Evolutionary conservation across 2,888 invertebrate genomes (phyloP).

Genomic region (Danaus chrysippus): DNA sequence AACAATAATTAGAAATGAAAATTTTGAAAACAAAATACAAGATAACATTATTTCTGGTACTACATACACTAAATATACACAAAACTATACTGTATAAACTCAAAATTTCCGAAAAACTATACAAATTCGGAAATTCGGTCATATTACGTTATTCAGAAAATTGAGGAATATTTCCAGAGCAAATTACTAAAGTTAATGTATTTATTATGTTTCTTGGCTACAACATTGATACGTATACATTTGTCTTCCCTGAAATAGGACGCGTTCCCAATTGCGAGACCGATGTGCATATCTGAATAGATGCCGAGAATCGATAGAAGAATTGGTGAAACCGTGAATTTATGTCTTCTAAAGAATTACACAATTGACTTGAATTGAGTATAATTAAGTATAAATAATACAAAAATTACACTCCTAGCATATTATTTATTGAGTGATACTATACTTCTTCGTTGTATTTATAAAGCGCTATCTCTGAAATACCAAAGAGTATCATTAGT

Average conservation of each 20-base stretch:
- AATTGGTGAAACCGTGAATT: constrained; percentile 36
- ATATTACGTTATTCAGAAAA: constrained; percentile 2
- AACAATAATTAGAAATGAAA: too few relatives aligned
- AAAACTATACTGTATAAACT: not conserved
- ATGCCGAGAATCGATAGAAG: constrained; percentile 38
- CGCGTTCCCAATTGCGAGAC: constrained; percentile 31
- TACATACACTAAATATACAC: not conserved
- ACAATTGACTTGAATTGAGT: constrained; percentile 31
- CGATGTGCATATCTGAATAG: constrained; percentile 38
- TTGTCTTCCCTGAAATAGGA: constrained; percentile 29
- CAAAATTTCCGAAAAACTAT: not conserved
- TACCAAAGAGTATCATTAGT: constrained; percentile 9
- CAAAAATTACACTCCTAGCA: constrained; percentile 9
- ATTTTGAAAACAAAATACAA: too few relatives aligned
- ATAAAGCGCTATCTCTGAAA: not conserved
- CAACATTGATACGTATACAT: constrained; percentile 29
- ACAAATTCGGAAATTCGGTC: not conserved
- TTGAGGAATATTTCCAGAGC: constrained; percentile 1
- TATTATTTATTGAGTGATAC: not conserved
- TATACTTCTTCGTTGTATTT: not conserved
- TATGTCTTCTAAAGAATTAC: constrained; percentile 34
- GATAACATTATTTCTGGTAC: not conserved
- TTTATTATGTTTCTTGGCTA: constrained; percentile 8
- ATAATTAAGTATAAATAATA: constrained; percentile 1
- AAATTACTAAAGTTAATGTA: constrained; percentile 6